phyloP scores from a whole-genome alignment of 1,140 invertebrate genomes.

The Medauroidea extradentata region DNA sequence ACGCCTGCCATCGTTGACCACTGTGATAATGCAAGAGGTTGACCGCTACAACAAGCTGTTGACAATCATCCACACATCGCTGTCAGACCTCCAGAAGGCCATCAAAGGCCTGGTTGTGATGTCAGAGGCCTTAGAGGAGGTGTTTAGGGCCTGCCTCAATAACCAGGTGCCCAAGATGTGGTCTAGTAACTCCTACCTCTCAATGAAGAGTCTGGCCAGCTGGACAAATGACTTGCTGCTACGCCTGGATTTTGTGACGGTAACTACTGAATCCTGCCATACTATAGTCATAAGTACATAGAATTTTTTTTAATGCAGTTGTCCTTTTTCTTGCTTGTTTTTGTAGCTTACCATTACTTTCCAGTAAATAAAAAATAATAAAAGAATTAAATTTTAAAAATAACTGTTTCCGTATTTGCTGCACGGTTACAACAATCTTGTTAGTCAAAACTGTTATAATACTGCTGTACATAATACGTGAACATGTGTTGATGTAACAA shows the following conservation, averaged over 20 bases:
- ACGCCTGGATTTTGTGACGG: slow-evolving; percentile 71
- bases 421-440: slow-evolving; percentile 12
- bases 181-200: slow-evolving; percentile 78
- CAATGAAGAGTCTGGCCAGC: slow-evolving; percentile 74
- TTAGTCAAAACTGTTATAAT: too few relatives aligned
- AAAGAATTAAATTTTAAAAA: too few relatives aligned
- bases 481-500: too few relatives aligned
- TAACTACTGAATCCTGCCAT: too few relatives aligned
- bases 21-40: slow-evolving; percentile 79
- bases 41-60: slow-evolving; percentile 80
- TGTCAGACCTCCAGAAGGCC: slow-evolving; percentile 73
- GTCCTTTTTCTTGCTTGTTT: too few relatives aligned
- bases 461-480: too few relatives aligned
- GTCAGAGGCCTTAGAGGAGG: slow-evolving; percentile 78
- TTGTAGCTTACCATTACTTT: too few relatives aligned
- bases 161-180: slow-evolving; percentile 63
- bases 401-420: too few relatives aligned
- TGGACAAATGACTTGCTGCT: slow-evolving; percentile 77
- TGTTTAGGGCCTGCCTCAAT: slow-evolving; percentile 70
- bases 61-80: slow-evolving; percentile 60
- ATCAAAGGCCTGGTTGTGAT: slow-evolving; percentile 83
- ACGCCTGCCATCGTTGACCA: slow-evolving; percentile 72
- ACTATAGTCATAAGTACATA: too few relatives aligned
- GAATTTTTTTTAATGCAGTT: too few relatives aligned
- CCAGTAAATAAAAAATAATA: too few relatives aligned